Conservation (phyloP, 2,113 vertebrate genomes). For the Globicephala melas region DNA sequence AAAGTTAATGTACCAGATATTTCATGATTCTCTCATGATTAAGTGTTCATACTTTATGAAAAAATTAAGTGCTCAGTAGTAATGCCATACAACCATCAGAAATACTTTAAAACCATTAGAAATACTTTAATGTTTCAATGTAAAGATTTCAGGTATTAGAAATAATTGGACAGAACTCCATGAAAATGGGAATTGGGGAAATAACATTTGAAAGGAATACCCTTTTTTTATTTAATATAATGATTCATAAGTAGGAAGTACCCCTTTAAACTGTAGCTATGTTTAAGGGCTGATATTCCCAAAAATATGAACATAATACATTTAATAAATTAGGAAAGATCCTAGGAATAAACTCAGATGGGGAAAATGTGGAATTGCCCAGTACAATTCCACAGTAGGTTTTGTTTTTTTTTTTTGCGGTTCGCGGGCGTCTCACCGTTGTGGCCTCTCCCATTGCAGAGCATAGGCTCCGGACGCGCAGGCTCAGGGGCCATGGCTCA, state of each 20-base stretch:
- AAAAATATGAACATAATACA: not conserved
- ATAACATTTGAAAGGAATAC: not conserved
- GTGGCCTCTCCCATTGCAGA: too few species aligned
- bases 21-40: not conserved
- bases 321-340: not conserved
- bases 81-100: not conserved
- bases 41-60: not conserved
- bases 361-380: not conserved
- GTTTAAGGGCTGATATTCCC: not conserved
- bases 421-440: too few species aligned
- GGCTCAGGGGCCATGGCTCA: too few species aligned
- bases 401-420: not conserved
- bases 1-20: not conserved
- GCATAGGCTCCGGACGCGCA: too few species aligned
- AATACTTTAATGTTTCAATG: not conserved
- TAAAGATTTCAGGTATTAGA: not conserved
- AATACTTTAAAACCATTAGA: not conserved
- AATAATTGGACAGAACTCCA: not conserved
- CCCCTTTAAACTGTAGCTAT: not conserved
- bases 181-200: not conserved
- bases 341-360: not conserved
- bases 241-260: not conserved
- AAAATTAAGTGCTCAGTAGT: not conserved
- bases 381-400: not conserved
- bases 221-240: not conserved